Percentiles rank a stretch among this genome's conserved stretches.
Evolutionary conservation across 2,797 vertebrate genomes (phyloP).

Genomic region (Setipinna tenuifilis): DNA sequence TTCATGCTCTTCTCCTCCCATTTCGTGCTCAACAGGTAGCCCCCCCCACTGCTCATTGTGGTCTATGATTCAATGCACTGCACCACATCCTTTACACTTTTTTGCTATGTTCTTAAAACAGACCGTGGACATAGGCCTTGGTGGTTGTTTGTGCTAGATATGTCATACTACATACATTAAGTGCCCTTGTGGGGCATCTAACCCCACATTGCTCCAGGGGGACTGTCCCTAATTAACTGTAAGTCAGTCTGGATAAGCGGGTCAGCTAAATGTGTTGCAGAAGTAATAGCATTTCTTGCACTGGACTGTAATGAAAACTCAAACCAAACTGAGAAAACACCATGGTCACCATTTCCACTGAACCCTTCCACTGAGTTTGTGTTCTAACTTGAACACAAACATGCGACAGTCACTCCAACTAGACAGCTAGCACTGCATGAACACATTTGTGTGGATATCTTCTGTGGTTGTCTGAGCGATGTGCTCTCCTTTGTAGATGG

Average conservation of each 20-base stretch:
- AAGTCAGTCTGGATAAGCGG: too few relatives aligned
- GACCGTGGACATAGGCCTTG: not conserved
- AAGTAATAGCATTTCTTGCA: too few relatives aligned
- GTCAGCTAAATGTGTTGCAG: too few relatives aligned
- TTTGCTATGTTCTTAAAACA: not conserved
- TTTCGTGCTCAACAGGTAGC: conserved; percentile 98
- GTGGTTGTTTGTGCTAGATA: not conserved
- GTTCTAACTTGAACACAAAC: not conserved
- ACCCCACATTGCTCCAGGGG: too few relatives aligned
- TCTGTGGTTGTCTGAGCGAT: conserved; percentile 3
- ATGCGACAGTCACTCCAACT: not conserved
- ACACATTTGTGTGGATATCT: not conserved
- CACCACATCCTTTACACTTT: not conserved
- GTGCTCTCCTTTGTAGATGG: conserved; percentile 22
- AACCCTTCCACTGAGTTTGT: not conserved
- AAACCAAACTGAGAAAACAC: too few relatives aligned
- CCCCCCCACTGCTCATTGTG: not conserved
- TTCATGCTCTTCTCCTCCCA: conserved; percentile 99
- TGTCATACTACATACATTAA: too few relatives aligned
- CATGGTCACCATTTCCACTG: not conserved
- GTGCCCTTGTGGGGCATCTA: too few relatives aligned
- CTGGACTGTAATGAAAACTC: too few relatives aligned
- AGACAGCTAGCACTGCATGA: not conserved
- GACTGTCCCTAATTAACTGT: too few relatives aligned
- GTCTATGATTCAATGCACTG: not conserved